Percentiles rank a stretch among this genome's conserved stretches.
phyloP scores from a whole-genome alignment of 2,113 vertebrate species.

The Sapajus apella region DNA sequence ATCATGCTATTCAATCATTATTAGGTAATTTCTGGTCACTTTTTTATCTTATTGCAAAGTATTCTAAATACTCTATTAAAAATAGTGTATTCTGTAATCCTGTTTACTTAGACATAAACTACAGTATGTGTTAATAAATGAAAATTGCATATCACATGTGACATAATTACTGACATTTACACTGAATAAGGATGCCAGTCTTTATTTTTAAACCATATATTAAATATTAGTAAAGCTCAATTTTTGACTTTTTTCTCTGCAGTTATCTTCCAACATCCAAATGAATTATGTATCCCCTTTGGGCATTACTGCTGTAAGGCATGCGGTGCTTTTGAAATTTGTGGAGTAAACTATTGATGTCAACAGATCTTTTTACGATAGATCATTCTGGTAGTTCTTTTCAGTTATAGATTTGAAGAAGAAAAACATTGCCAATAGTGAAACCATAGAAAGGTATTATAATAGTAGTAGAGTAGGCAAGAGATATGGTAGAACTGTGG shows the following conservation, averaged over 20 bases:
- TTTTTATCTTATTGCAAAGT: background rate
- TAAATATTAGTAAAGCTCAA: background rate
- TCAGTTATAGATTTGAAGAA: slow-evolving; percentile 46
- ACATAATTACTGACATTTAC: background rate
- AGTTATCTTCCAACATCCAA: background rate
- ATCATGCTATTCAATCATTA: background rate
- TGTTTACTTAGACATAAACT: background rate
- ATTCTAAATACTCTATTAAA: background rate
- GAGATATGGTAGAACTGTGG: background rate
- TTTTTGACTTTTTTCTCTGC: background rate
- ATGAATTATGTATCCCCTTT: background rate
- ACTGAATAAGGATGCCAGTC: background rate
- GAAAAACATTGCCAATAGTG: slow-evolving; percentile 52
- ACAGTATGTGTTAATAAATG: background rate
- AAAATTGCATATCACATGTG: background rate
- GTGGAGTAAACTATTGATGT: background rate
- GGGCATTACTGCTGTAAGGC: background rate
- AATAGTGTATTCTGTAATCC: background rate
- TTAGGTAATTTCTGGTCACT: background rate
- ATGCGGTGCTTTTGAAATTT: background rate
- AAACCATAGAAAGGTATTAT: background rate
- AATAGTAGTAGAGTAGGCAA: background rate
- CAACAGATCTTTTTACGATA: background rate
- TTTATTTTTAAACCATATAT: background rate
- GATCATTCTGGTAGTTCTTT: slow-evolving; percentile 17